Base-by-base conservation (phyloP, 2,113 vertebrate species). In the Gavia stellata region DNA sequence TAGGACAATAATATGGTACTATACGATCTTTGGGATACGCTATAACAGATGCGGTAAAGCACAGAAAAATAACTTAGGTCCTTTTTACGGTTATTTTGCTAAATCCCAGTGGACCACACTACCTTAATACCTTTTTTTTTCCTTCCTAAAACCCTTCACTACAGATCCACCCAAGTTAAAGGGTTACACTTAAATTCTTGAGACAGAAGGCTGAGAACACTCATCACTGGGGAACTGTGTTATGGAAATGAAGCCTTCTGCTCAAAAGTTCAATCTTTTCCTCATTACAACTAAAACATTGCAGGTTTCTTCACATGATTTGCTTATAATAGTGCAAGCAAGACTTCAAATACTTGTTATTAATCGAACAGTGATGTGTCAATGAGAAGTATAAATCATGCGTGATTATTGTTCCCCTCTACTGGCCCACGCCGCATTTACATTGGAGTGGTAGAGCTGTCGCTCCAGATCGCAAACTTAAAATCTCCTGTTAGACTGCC, bases 11-110 rank as follows among this genome's bases (percentile, higher is more conserved):
- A 55, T 11, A 2, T 26, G 15, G 4, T 38, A 20, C 14, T 28
- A 4, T 12, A 6, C 1, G 3, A 2, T 45, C 52, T 38, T 20
- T 23, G 7, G 47, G 15, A 59, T 47, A 29, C 0, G 3, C 29
- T 38, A 10, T 11, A 42, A 72, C 47, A 79, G 16, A 47, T 20
- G 2, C 17, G 12, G 14, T 12, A 56, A 81, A 82, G 29, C 42
- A 67, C 16, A 90, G 59, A 38, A 75, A 45, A 33, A 21, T 11
- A 61, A 23, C 5, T 31, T 1, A 14, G 38, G 17, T 25, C 8
- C 17, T 86, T 88, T 67, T 63, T 14, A 31, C 63, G 16, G 13
- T 36, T 56, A 34, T 79, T 72, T 73, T 58, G 12, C 45, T 49
- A 29, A 61, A 87, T n/a, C 25, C 31, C 61, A 74, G 15, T 11